Evolutionary conservation across 2,113 vertebrate genomes (phyloP).

Genomic region (Mus pahari): DNA sequence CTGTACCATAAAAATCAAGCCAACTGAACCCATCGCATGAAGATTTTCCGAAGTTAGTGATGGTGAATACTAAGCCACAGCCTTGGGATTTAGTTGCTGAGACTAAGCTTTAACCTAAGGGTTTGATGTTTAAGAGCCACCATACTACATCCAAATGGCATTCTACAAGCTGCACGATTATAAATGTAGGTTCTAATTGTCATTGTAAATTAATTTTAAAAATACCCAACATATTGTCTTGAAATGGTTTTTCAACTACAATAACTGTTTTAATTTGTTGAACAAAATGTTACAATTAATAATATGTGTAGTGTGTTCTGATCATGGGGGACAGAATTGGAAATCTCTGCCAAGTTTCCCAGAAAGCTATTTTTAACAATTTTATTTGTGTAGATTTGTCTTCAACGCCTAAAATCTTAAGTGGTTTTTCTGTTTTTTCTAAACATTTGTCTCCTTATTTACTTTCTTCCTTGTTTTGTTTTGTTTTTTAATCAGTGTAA

Average conservation of each 20-base stretch:
- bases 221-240: conserved; percentile 49
- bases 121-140: conserved; percentile 64
- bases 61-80: conserved; percentile 35
- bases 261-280: background rate
- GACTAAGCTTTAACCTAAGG: conserved; percentile 64
- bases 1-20: conserved; percentile 43
- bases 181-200: conserved; percentile 47
- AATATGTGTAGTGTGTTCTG: background rate
- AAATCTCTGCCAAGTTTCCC: conserved; percentile 24
- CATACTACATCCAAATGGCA: conserved; percentile 60
- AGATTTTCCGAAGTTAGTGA: background rate
- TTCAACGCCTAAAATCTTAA: conserved; percentile 29
- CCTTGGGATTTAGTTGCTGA: conserved; percentile 49
- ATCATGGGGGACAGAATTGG: background rate
- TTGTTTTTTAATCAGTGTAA: background rate
- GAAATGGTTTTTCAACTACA: conserved; percentile 56
- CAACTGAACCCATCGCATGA: conserved; percentile 1
- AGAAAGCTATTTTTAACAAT: conserved; percentile 57
- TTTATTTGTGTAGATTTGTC: conserved; percentile 45
- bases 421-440: background rate
- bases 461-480: background rate
- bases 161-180: conserved; percentile 45
- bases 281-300: conserved; percentile 58
- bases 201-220: conserved; percentile 66
- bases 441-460: background rate